Conservation (phyloP, 2,888 invertebrate genomes). For the Pyrgus malvae region DNA sequence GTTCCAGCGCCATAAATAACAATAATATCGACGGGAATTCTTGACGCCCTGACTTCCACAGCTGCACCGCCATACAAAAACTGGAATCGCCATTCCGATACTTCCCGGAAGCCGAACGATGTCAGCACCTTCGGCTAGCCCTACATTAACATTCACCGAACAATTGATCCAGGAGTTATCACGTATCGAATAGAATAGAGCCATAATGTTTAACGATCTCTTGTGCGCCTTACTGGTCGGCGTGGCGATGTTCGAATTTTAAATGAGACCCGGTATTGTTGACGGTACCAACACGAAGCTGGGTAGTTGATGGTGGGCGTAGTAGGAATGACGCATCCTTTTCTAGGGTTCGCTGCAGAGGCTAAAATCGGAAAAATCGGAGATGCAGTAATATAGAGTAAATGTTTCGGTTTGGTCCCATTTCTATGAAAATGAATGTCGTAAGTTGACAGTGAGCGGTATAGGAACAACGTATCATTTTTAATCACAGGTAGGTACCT, state of each 20-base stretch:
- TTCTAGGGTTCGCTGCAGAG: too few relatives aligned
- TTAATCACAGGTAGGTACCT: too few relatives aligned
- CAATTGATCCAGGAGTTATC: constrained; percentile 74
- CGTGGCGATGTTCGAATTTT: constrained; percentile 70
- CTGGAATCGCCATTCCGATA: constrained; percentile 54
- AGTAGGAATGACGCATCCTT: constrained; percentile 12
- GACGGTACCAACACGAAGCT: constrained; percentile 45
- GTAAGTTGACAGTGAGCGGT: too few relatives aligned
- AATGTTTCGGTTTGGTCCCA: too few relatives aligned
- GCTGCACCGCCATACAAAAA: constrained; percentile 27
- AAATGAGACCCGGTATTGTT: constrained; percentile 57
- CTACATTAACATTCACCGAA: constrained; percentile 76
- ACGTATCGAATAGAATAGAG: constrained; percentile 81
- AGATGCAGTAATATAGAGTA: too few relatives aligned
- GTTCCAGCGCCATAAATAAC: constrained; percentile 6
- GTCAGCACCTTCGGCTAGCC: constrained; percentile 58
- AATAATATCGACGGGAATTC: constrained; percentile 14
- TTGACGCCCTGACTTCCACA: constrained; percentile 7
- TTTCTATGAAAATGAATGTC: too few relatives aligned
- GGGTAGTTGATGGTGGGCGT: constrained; percentile 15
- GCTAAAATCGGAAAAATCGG: too few relatives aligned
- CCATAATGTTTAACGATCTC: constrained; percentile 79
- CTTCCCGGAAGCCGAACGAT: constrained; percentile 75
- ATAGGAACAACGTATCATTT: too few relatives aligned
- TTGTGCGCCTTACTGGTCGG: constrained; percentile 76